A percentile compares a stretch with the other conserved stretches of the same genome.
These are phyloP conservation scores for Thereva nobilitata DNA, from an alignment of 2,888 invertebrate species.

Conservation along the genomic window DNA sequence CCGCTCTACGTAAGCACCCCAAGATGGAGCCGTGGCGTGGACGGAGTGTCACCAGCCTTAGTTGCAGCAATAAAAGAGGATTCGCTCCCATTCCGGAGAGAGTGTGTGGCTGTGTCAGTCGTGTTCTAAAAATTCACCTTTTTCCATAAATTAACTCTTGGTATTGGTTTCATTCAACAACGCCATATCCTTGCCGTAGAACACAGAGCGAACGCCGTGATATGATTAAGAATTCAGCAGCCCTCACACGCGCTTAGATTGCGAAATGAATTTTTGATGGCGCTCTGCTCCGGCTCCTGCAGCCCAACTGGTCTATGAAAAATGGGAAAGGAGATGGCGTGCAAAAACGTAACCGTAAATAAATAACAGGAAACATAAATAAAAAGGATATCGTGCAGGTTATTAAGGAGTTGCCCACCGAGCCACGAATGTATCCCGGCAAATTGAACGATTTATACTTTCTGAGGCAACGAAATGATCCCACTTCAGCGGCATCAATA, in stretches of 20 bases:
- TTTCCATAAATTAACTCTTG: conserved; percentile 23
- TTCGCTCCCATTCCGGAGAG: too few relatives aligned
- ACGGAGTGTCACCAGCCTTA: too few relatives aligned
- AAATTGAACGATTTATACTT: conserved; percentile 34
- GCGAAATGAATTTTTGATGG: conserved; percentile 59
- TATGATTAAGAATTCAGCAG: conserved; percentile 55
- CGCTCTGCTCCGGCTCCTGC: conserved; percentile 44
- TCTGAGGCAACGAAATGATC: conserved; percentile 4
- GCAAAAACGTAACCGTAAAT: conserved; percentile 30
- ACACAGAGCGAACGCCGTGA: conserved; percentile 28
- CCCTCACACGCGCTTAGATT: conserved; percentile 60
- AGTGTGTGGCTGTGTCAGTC: too few relatives aligned
- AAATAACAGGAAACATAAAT: conserved; percentile 28
- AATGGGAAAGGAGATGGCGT: conserved; percentile 25
- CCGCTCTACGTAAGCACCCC: too few relatives aligned
- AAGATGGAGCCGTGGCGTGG: too few relatives aligned
- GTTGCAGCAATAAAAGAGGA: too few relatives aligned
- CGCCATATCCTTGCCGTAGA: conserved; percentile 7
- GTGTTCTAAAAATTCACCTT: conserved; percentile 4
- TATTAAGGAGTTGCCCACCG: conserved; percentile 29
- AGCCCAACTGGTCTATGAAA: conserved; percentile 34
- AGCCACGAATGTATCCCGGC: conserved; percentile 29
- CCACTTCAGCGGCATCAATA: not conserved
- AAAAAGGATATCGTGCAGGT: conserved; percentile 25
- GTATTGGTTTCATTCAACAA: conserved; percentile 30